These are phyloP conservation scores for Eupithecia abbreviata DNA, from an alignment of 2,888 invertebrate species.

Conservation along the genomic window DNA sequence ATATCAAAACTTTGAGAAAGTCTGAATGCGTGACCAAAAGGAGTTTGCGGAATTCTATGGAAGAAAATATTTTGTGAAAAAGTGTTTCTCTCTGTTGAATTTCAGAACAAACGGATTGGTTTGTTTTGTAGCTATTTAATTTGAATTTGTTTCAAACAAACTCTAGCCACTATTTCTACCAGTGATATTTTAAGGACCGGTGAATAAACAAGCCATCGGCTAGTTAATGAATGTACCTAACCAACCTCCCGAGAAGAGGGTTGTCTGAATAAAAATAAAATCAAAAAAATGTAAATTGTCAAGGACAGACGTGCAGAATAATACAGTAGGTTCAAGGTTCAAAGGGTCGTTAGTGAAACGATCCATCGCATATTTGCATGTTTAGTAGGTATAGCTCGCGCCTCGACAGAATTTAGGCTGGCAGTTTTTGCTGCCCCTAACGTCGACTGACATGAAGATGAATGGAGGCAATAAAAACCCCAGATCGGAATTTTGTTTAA, in stretches of 20 bases:
- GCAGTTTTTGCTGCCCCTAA: constrained; percentile 30
- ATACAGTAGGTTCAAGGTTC: constrained; percentile 1
- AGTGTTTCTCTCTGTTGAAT: constrained; percentile 51
- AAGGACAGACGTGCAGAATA: constrained; percentile 5
- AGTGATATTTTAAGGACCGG: constrained; percentile 9
- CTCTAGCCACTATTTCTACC: neutral
- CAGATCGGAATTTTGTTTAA: constrained; percentile 29
- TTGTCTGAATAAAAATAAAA: neutral
- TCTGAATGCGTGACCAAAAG: constrained; percentile 25
- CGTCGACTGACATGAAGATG: constrained; percentile 33
- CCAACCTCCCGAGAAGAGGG: neutral
- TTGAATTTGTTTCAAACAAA: neutral
- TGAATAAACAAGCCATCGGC: neutral
- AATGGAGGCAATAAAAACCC: constrained; percentile 30
- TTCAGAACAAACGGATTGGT: constrained; percentile 28
- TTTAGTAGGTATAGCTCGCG: constrained; percentile 26
- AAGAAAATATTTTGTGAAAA: constrained; percentile 31
- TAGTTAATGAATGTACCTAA: neutral
- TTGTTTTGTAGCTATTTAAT: constrained; percentile 18
- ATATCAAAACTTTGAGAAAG: constrained; percentile 34
- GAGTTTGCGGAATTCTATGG: constrained; percentile 39
- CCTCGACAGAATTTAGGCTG: constrained; percentile 27
- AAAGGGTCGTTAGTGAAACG: constrained; percentile 18
- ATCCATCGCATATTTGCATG: constrained; percentile 35
- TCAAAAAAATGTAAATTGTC: neutral